phyloP scores from a whole-genome alignment of 1,140 invertebrate species.

The Heliconius eleuchia region DNA sequence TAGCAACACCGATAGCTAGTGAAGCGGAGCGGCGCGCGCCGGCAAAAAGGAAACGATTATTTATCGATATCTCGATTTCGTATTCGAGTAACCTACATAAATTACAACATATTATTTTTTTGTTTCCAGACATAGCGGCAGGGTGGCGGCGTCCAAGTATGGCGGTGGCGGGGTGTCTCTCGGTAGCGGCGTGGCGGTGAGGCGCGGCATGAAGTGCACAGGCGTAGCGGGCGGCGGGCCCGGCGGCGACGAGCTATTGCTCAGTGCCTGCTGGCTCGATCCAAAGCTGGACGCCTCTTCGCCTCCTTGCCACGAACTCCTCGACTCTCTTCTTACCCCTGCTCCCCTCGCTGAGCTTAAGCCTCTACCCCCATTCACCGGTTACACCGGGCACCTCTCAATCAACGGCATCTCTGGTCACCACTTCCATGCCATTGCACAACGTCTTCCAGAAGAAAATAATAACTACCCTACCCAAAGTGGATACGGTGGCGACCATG shows the following conservation, averaged over 20 bases:
- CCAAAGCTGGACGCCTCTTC: constrained; percentile 73
- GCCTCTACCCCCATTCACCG: constrained; percentile 92
- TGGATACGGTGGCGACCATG: constrained; percentile 83
- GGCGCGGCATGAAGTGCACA: constrained; percentile 74
- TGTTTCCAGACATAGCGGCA: constrained; percentile 65
- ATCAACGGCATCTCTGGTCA: constrained; percentile 93
- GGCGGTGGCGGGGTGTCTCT: constrained; percentile 70
- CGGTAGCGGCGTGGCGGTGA: constrained; percentile 68
- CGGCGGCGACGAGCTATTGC: constrained; percentile 78
- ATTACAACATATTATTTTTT: constrained; percentile 41
- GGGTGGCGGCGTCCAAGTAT: constrained; percentile 80
- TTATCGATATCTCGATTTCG: constrained; percentile 51
- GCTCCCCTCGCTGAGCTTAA: constrained; percentile 90
- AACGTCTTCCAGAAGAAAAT: constrained; percentile 85
- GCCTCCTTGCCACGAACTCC: constrained; percentile 69
- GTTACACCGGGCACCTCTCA: constrained; percentile 90
- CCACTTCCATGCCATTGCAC: constrained; percentile 91
- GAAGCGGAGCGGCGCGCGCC: constrained; percentile 54
- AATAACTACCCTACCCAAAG: constrained; percentile 85
- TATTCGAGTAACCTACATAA: constrained; percentile 48
- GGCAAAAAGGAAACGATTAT: constrained; percentile 49
- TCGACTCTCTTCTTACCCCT: constrained; percentile 84
- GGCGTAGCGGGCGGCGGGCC: constrained; percentile 57
- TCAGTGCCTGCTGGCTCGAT: constrained; percentile 82
- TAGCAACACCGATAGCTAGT: constrained; percentile 59